phyloP scores from a whole-genome alignment of 2,797 vertebrate genomes.

The Peromyscus attwateri region DNA sequence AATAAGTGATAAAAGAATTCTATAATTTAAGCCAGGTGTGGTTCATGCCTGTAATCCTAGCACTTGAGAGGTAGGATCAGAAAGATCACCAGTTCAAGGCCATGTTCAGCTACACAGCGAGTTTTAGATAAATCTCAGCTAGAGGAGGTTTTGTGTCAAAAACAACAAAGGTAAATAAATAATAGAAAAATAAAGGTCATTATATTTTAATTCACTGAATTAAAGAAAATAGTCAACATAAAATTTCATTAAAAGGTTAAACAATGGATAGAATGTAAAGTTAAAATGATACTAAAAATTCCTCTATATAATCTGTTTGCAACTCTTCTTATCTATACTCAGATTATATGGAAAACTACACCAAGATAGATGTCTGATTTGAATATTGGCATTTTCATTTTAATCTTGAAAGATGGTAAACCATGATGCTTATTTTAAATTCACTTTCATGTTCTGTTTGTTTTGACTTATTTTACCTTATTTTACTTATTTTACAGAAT shows the following conservation, averaged over 20 bases:
- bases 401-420: conserved; percentile 61
- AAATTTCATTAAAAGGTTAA: not conserved
- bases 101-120: not conserved
- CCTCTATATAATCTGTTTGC: conserved; percentile 33
- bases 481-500: not conserved
- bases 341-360: conserved; percentile 40
- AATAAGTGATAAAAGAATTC: conserved; percentile 21
- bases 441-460: conserved; percentile 6
- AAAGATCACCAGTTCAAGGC: not conserved
- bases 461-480: conserved; percentile 37
- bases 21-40: not conserved
- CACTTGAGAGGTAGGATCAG: not conserved
- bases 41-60: not conserved
- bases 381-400: conserved; percentile 66
- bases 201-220: not conserved
- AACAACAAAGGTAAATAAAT: not conserved
- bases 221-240: not conserved
- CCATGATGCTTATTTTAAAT: conserved; percentile 60
- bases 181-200: not conserved
- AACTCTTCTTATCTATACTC: conserved; percentile 48
- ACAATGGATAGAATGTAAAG: not conserved
- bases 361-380: conserved; percentile 52
- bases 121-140: not conserved
- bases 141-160: not conserved
- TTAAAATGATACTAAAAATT: conserved; percentile 20